A percentile compares a stretch with the other conserved stretches of the same genome.
Conservation (phyloP, 2,113 vertebrate species). For the Odocoileus hemionus region DNA sequence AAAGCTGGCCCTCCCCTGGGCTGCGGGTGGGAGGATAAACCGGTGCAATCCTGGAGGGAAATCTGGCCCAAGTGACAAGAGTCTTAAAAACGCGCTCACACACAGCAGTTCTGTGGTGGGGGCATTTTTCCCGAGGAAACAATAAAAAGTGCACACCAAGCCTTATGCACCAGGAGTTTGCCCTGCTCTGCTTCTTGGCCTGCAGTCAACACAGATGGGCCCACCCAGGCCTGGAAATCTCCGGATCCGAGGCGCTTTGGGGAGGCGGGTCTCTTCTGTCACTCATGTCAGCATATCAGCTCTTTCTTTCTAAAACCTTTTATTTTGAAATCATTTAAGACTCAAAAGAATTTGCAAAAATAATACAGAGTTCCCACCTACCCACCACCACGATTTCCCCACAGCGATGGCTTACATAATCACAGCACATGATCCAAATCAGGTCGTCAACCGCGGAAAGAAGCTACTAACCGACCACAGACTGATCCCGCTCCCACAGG, state of each 20-base stretch:
- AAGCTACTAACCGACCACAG: background rate
- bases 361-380: background rate
- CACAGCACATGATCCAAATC: background rate
- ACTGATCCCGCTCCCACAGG: background rate
- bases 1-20: background rate
- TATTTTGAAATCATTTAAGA: background rate
- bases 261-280: background rate
- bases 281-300: background rate
- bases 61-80: background rate
- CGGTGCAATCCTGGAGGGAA: background rate
- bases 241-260: background rate
- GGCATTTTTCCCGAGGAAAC: background rate
- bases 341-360: background rate
- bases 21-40: background rate
- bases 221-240: background rate
- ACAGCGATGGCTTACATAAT: background rate
- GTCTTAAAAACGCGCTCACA: slow-evolving; percentile 43
- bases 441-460: background rate
- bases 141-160: background rate
- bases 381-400: background rate
- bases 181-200: background rate
- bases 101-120: background rate
- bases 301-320: background rate
- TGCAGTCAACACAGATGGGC: background rate
- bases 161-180: background rate